Base-by-base conservation (phyloP, 2,113 vertebrate species). In the Podocnemis expansa region DNA sequence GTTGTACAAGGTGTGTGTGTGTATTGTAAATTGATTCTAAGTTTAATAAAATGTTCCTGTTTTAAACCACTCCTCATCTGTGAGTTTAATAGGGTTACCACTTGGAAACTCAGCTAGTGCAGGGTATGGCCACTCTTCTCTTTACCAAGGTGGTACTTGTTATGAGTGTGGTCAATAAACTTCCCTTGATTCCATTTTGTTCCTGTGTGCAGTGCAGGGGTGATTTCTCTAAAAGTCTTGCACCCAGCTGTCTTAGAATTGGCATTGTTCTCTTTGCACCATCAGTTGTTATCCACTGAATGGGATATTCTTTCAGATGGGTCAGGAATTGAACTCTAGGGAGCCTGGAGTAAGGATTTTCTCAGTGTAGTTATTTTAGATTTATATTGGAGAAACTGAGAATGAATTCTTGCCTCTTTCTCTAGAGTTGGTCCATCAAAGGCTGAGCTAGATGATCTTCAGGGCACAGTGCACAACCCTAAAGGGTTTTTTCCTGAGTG, bases 321-420 rank as follows among this genome's bases (percentile, higher is more conserved):
- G 84, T 95, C 63, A 70, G 80, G 60, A 93, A 22, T 25, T 90
- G 52, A 88, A 89, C 85, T 63, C 78, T 80, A 78, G 79, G 85
- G 80, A 87, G 84, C 41, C 31, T 80, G 38, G 67, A 93, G 84
- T 10, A 49, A 58, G 27, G 76, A 9, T 5, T 3, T 10, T 73
- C 90, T 86, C 45, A 55, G 31, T 31, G 58, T 25, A 70, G n/a
- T 38, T 38, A 70, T 70, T 76, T 76, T 45, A 22, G 24, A 45
- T 76, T 76, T 76, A 29, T 11, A 45, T 6, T 76, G 24, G 41
- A 45, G 25, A 43, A 13, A 11, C 25, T 76, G 25, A 45, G 6
- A 76, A 12, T 25, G 43, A 9, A 90, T 82, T 63, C 19, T 83
- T 90, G 5, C 16, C 8, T 70, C 92, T n/a, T 16, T 10, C 17